Base-by-base conservation (phyloP, 2,888 invertebrate species). In the Tyria jacobaeae region DNA sequence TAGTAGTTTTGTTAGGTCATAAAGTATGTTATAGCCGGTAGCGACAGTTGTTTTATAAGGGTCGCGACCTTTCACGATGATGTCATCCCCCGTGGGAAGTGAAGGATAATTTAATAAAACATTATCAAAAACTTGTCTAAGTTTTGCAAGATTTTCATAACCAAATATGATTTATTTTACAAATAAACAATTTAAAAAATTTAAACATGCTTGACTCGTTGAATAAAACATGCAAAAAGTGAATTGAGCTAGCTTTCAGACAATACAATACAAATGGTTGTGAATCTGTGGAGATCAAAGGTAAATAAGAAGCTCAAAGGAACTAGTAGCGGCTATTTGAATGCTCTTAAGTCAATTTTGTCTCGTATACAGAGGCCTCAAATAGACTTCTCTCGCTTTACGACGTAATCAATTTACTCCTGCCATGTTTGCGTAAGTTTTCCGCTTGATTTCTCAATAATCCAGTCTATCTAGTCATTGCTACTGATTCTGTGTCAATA, bases 351-450 rank as follows among this genome's bases (percentile, higher is more conserved):
- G 21, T 44, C 44, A 44, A 44, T 44, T 21, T 44, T 21, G 44
- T 44, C 21, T 17, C 44, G 21, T 21, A 44, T 21, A 44, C 12
- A 21, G 44, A 44, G 44, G 21, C 21, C 44, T 44, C 3, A 21
- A 44, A 44, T 44, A 44, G 44, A 44, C 44, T 44, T 44, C 21
- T 21, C 44, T 44, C 21, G 12, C 44, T 44, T 21, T 44, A 44
- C 44, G 44, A 21, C 44, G 21, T 21, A 44, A 44, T 44, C 44
- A 21, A 44, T 44, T 44, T 44, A 21, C 10, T 41, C 21, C 9
- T 1, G 21, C 21, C 44, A 21, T 21, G 21, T 44, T 44, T 44
- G 44, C 12, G 12, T 44, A 44, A 44, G 44, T 12, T 44, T 44
- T 21, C 12, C 2, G 21, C 12, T 44, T 21, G 44, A 44, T 44